Evolutionary conservation across 2,888 invertebrate genomes (phyloP), one percentile per base, ranked within the genome.

Genomic region (Archips crataeganus): DNA sequence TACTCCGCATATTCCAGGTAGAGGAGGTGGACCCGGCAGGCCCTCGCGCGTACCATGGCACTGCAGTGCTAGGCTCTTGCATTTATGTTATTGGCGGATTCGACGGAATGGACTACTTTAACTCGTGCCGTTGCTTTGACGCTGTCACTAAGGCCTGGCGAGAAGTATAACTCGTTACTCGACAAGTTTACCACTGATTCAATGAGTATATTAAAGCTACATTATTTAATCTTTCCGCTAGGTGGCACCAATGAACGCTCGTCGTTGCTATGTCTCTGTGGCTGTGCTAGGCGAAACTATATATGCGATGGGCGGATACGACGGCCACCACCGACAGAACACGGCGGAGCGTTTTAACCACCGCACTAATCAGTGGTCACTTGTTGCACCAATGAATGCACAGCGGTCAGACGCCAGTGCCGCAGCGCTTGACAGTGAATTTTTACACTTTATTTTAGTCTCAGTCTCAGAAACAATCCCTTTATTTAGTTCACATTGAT

Each of bases 21-120:
- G 95, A 96, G 78, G 97, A 98, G 83, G 97, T 97, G 61, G 98
- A 98, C 89, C 96, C 97, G 2, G 95, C 96, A 11, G 98, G 98
- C 36, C 97, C 98, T 0, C 95, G 98, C 69, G 98, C 98, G 0
- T 99, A 99, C 87, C 99, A 99, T 85, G 98, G 98, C n/a, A 97
- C 98, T 0, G 98, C 98, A 0, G 98, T 98, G 0, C 95, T 99
- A 0, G 98, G 97, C 0, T 96, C 95, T 79, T 96, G 97, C 82
- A 98, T 99, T 77, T 98, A 97, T 89, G 97, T 98, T 4, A 97
- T 99, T 78, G 99, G 99, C 0, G 99, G 99, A 4, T 99, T 98
- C 85, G 98, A 99, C 84, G 98, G 98, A n/a, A 95, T 96, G 91
- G 97, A 97, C 81, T 98, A 97, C 85, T 98, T 98, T 86, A 98